Conservation (phyloP, 2,797 vertebrate species). For the Columba guinea region DNA sequence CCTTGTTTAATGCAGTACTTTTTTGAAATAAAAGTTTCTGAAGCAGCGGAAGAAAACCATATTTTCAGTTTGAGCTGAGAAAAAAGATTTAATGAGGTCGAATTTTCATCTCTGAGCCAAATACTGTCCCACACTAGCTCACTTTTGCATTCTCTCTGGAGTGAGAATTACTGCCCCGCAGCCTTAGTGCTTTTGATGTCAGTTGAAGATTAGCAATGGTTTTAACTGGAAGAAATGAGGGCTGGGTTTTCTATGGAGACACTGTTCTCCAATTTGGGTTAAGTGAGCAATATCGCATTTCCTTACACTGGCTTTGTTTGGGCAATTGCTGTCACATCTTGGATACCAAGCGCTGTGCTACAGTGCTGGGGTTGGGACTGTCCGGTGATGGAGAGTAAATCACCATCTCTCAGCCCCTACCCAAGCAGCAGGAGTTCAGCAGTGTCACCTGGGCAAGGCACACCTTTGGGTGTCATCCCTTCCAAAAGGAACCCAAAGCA, state of each 20-base stretch:
- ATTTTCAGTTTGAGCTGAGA: slow-evolving; percentile 12
- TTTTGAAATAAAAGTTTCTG: slow-evolving; percentile 20
- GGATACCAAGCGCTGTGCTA: neutral
- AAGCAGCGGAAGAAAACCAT: neutral
- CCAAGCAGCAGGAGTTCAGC: neutral
- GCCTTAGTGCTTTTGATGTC: slow-evolving; percentile 40
- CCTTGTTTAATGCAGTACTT: neutral
- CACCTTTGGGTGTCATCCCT: neutral
- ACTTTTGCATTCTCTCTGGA: slow-evolving; percentile 14
- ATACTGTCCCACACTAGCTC: slow-evolving; percentile 24
- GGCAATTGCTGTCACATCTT: neutral
- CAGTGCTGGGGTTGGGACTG: neutral
- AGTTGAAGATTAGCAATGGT: neutral
- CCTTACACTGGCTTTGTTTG: neutral
- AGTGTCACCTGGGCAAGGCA: neutral
- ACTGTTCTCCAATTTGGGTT: neutral
- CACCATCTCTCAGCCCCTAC: neutral
- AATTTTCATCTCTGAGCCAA: slow-evolving; percentile 39
- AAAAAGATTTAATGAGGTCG: slow-evolving; percentile 45
- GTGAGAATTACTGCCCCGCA: slow-evolving; percentile 1
- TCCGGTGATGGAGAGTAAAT: neutral
- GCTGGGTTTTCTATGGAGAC: neutral
- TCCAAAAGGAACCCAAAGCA: neutral
- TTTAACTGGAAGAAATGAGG: neutral
- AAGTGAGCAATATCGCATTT: neutral